Evolutionary conservation across 1,140 invertebrate species (phyloP).

Genomic region (Anastrepha ludens): DNA sequence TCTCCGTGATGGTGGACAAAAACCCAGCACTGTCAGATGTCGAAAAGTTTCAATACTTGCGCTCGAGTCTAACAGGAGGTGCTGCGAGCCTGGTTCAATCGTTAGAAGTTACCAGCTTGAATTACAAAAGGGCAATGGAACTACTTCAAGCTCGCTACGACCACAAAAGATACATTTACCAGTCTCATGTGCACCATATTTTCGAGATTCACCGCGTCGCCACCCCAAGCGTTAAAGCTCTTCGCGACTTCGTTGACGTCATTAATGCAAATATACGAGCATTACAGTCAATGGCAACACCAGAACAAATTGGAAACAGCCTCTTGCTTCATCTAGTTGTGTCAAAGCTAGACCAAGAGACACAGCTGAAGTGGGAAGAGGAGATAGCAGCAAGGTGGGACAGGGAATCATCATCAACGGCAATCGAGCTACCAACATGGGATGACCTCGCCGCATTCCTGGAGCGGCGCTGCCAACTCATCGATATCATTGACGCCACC

Average conservation of each 20-base stretch:
- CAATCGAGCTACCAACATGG: not conserved
- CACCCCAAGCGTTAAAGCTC: not conserved
- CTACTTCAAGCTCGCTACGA: not conserved
- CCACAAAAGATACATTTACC: not conserved
- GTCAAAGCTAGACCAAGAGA: not conserved
- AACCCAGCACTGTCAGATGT: too few species aligned
- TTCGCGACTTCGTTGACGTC: not conserved
- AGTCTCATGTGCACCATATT: not conserved
- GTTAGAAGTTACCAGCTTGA: too few species aligned
- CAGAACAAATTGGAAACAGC: not conserved
- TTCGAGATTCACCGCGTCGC: not conserved
- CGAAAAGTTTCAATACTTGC: too few species aligned
- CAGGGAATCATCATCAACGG: not conserved
- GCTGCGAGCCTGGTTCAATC: too few species aligned
- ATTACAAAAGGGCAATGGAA: not conserved
- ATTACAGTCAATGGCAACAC: not conserved
- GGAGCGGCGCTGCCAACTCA: not conserved
- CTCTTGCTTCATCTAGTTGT: not conserved
- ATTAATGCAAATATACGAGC: not conserved
- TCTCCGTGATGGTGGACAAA: too few species aligned
- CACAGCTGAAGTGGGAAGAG: not conserved
- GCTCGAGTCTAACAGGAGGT: too few species aligned
- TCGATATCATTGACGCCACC: not conserved
- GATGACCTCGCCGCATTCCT: not conserved
- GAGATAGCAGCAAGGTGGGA: not conserved